Evolutionary conservation across 2,797 vertebrate genomes (phyloP), one percentile per base, ranked within the genome.

Genomic region (Setipinna tenuifilis): DNA sequence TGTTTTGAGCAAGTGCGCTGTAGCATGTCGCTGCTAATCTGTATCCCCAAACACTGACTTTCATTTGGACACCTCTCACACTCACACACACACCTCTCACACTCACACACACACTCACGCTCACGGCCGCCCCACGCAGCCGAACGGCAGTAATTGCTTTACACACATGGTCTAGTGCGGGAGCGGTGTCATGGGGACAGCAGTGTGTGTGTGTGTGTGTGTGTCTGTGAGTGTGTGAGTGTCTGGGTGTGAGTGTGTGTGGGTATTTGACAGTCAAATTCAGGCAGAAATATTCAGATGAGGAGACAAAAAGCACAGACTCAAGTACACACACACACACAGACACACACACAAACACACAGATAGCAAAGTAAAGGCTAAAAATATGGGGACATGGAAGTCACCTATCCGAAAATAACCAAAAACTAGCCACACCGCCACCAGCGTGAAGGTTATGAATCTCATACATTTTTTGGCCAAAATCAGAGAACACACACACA

Each of bases 51-150:
- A 65, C 62, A 65, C 62, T 28, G 62, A 28, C 62, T 50, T 81
- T 46, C 48, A 48, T 50, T 81, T 81, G 41, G 41, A 48, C 41
- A 81, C 48, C 46, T 81, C 48, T 81, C 78, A 81, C 21, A 81
- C 21, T 81, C n/a, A n/a, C n/a, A n/a, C n/a, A n/a, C n/a, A 48
- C 41, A 81, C 48, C 46, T 81, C 48, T 81, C 78, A 81, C 21
- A 81, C 21, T 81, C n/a, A n/a, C n/a, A n/a, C n/a, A n/a, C n/a
- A n/a, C n/a, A n/a, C n/a, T n/a, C n/a, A n/a, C n/a, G n/a, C n/a
- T n/a, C 78, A 65, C 62, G 23, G 62, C 12, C 9, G 62, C 23
- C 12, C 62, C 62, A 65, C 62, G 11, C 14, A 65, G 62, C 62
- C 3, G 62, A 65, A 65, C 28, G 62, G 62, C 62, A 65, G 62